Evolutionary conservation across 1,140 invertebrate genomes (phyloP), one percentile per base, ranked within the genome.

Genomic region (Ceratina calcarata): DNA sequence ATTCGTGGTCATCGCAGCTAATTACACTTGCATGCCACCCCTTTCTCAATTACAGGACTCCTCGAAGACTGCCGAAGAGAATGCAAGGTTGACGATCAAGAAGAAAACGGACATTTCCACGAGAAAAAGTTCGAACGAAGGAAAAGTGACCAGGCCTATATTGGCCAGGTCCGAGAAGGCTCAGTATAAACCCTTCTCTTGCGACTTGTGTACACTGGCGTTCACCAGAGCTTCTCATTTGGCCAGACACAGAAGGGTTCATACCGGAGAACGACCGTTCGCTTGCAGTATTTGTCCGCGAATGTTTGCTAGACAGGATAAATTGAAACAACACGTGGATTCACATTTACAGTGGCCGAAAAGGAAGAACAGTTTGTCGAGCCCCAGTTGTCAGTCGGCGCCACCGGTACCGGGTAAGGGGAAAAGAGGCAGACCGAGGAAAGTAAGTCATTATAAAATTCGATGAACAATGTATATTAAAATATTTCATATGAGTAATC

Each of bases 201-300:
- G 94, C 82, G 90, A 93, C 55, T 86, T 93, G 18, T 94, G 94
- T 81, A 93, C 91, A 0, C 82, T 93, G 71, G 93, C 94, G 22
- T 95, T 95, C 68, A 94, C 94, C 0, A 86, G 94, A 74, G 95
- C 95, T n/a, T 96, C 96, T 69, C 97, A 97, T 87, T 92, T 97
- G 2, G 95, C 96, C 49, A 94, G 96, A 69, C 96, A 97, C 88
- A 93, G 96, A 72, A 93, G 96, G 53, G 93, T 94, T 15, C 95
- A 95, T 83, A 94, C 94, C 1, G 95, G 94, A 0, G 93, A 94
- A 75, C 92, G 94, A 75, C 94, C 94, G 0, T 95, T 94, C 85
- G 89, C 91, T 10, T 95, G 95, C 72, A 91, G 90, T 32, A 85
- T 93, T n/a, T 95, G 95, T 89, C 93, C 94, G 3, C 94, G 95